These are phyloP conservation scores for Druon quercuslanigerum DNA, from an alignment of 1,140 invertebrate genomes.

Conservation along the genomic window DNA sequence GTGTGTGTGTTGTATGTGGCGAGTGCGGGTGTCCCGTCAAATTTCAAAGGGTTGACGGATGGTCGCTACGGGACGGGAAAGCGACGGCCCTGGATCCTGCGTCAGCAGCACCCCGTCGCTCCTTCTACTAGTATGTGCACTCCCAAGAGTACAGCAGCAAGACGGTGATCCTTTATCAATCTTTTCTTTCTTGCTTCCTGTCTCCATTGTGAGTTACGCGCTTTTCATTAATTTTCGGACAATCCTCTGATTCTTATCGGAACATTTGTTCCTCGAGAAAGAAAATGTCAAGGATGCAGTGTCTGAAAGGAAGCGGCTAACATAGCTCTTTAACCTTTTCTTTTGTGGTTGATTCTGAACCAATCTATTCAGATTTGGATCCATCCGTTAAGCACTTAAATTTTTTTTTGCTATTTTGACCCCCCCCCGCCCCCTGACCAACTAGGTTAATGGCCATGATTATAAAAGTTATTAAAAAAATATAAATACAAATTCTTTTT, in stretches of 20 bases:
- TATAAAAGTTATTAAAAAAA: too few relatives aligned
- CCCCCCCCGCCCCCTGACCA: too few relatives aligned
- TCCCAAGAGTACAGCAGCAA: neutral
- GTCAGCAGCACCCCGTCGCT: constrained; percentile 2
- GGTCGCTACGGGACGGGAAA: constrained; percentile 72
- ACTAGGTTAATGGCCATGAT: too few relatives aligned
- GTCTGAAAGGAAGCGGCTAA: too few relatives aligned
- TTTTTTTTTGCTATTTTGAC: too few relatives aligned
- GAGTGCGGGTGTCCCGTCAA: constrained; percentile 57
- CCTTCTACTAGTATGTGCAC: neutral
- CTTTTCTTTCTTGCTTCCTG: neutral
- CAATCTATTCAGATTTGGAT: too few relatives aligned
- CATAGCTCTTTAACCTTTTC: too few relatives aligned
- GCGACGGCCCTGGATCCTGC: constrained; percentile 64
- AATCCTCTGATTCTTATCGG: neutral
- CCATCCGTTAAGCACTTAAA: too few relatives aligned
- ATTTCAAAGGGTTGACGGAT: constrained; percentile 72
- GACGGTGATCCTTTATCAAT: neutral
- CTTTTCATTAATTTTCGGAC: neutral
- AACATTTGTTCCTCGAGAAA: too few relatives aligned
- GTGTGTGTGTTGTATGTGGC: constrained; percentile 30
- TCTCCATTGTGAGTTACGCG: neutral
- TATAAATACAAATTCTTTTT: too few relatives aligned
- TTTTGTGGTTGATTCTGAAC: too few relatives aligned
- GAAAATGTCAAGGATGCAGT: too few relatives aligned